Base-by-base conservation (phyloP, 2,888 invertebrate species). In the Hydrotaea diabolus region DNA sequence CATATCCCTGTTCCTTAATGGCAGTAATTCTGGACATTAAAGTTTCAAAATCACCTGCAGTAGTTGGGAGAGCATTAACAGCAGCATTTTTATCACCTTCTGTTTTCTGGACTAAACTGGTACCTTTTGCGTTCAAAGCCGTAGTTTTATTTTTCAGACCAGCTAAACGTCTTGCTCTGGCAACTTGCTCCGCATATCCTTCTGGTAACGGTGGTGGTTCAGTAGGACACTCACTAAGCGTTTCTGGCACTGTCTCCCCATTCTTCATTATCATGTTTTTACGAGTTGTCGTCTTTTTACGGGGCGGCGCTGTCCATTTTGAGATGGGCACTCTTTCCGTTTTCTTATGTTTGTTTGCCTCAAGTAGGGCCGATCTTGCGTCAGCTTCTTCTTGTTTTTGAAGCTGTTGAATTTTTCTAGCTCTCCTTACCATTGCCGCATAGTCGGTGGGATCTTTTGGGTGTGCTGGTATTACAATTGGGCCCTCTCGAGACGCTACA, bases 301-400 rank as follows among this genome's bases (percentile, higher is more conserved):
- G 69, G n/a, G 76, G 62, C 21, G 75, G 77, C 15, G 82, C 72
- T 15, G 17, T 73, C 3, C 31, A 76, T 36, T 57, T 64, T 46
- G 79, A 83, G 11, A 75, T 72, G 82, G 82, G 72, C 31, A 76
- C 72, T 79, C 79, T 62, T 39, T 66, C 49, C 8, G 59, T 82
- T 74, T 73, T 81, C 76, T 55, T 76, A 2, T 46, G 39, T 13
- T 73, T 79, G 36, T 26, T n/a, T 4, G 62, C 75, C 17, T 77
- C 64, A 26, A 21, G 8, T 21, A 23, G 49, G 3, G 39, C 2
- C 39, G 8, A 39, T 31, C 7, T 4, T 9, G n/a, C 21, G 26
- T 55, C 31, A 1, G 26, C 72, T 17, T 81, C 76, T 4, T 79
- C 21, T 19, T 79, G 23, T 21, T 55, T 36, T 19, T 43, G 72